A percentile compares a stretch with the other conserved stretches of the same genome.
Conservation (phyloP, 2,888 invertebrate genomes). For the Andrena hattorfiana region DNA sequence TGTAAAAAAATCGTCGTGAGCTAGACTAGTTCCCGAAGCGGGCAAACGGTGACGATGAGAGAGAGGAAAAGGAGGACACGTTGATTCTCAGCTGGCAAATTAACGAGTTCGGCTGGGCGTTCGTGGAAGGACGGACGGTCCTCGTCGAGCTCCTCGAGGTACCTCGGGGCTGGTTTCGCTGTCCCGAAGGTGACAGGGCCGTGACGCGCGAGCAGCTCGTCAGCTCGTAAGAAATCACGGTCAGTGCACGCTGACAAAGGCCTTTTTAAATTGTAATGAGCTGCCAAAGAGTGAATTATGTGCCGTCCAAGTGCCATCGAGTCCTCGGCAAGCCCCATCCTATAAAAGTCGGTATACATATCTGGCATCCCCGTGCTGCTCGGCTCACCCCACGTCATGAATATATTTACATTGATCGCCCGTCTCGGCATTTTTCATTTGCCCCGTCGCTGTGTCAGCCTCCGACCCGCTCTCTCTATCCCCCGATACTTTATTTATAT, state of each 20-base stretch:
- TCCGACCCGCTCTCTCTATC: constrained; percentile 64
- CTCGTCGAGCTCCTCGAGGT: not conserved
- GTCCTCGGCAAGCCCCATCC: constrained; percentile 75
- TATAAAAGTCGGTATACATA: constrained; percentile 70
- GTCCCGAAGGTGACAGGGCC: constrained; percentile 45
- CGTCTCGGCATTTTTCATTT: constrained; percentile 83
- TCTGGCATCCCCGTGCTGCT: constrained; percentile 65
- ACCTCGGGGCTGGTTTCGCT: constrained; percentile 16
- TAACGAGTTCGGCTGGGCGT: constrained; percentile 21
- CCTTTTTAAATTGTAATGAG: constrained; percentile 85
- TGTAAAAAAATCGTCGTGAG: not conserved
- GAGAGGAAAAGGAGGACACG: not conserved
- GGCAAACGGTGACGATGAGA: not conserved
- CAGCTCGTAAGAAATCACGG: constrained; percentile 70
- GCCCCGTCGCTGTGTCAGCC: constrained; percentile 75
- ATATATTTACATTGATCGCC: constrained; percentile 85
- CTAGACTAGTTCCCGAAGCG: not conserved
- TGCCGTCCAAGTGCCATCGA: constrained; percentile 83
- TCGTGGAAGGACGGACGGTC: constrained; percentile 21
- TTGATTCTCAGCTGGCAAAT: not conserved
- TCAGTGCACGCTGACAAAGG: constrained; percentile 75
- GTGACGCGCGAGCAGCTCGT: constrained; percentile 60
- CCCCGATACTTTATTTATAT: constrained; percentile 82
- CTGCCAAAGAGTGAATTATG: constrained; percentile 85
- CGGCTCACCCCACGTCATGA: constrained; percentile 84